A percentile compares a stretch with the other conserved stretches of the same genome.
Conservation (phyloP, 2,797 vertebrate genomes). For the Brachyrhaphis roseni region DNA sequence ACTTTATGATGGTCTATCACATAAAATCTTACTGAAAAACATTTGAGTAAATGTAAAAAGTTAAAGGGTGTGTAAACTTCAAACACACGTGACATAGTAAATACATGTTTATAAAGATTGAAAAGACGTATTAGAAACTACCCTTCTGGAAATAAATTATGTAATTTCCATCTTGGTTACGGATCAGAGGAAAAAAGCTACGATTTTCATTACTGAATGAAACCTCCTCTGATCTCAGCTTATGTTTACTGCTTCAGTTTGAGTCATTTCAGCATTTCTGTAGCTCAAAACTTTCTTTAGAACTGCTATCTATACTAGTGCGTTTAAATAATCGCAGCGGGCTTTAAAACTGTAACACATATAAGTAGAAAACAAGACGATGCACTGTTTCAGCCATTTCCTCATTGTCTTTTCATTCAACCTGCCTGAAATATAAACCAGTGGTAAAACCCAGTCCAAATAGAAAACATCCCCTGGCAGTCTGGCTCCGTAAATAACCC, state of each 20-base stretch:
- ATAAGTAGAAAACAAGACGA: background rate
- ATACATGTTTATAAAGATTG: background rate
- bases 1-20: no score
- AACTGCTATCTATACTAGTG: background rate
- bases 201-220: background rate
- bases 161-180: background rate
- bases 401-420: conserved; percentile 21
- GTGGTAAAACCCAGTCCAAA: conserved; percentile 1
- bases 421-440: conserved; percentile 10
- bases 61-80: background rate
- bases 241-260: background rate
- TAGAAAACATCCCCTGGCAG: conserved; percentile 1
- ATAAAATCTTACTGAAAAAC: background rate
- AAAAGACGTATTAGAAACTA: background rate
- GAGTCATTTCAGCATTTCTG: background rate
- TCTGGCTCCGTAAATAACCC: conserved; percentile 33
- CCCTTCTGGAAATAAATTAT: background rate
- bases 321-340: background rate
- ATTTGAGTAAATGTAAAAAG: background rate
- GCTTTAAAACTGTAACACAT: background rate
- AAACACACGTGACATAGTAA: background rate
- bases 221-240: background rate
- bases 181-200: background rate
- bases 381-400: conserved; percentile 19
- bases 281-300: background rate